Evolutionary conservation across 2,113 vertebrate species (phyloP).

Genomic region (Silurus meridionalis): DNA sequence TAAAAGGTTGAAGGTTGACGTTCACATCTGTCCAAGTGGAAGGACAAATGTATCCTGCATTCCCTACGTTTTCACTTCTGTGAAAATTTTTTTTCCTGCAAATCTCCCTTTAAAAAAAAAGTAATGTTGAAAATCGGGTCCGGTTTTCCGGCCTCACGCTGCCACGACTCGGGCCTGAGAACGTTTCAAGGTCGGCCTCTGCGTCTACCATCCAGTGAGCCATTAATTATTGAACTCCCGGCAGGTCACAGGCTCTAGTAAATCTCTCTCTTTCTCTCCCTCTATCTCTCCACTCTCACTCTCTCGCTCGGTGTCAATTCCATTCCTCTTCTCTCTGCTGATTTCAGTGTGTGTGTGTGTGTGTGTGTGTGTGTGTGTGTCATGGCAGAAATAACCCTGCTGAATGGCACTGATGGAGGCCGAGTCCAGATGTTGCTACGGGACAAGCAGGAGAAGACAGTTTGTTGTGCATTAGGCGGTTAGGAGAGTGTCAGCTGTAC

Average conservation of each 20-base stretch:
- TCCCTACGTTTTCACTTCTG: not conserved
- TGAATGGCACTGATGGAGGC: not conserved
- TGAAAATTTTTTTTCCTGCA: not conserved
- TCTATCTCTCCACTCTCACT: slow-evolving; percentile 45
- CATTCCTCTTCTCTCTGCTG: slow-evolving; percentile 12
- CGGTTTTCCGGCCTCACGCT: slow-evolving; percentile 60
- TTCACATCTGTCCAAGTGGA: not conserved
- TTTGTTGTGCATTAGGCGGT: not conserved
- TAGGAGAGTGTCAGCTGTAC: not conserved
- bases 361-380: not conserved
- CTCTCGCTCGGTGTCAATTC: not conserved
- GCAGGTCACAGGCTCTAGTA: slow-evolving; percentile 38
- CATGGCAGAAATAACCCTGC: not conserved
- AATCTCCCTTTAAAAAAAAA: not conserved
- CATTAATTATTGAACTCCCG: slow-evolving; percentile 72
- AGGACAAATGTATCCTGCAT: not conserved
- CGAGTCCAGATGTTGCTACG: not conserved
- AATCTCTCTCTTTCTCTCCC: slow-evolving; percentile 15
- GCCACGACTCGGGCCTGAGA: slow-evolving; percentile 53
- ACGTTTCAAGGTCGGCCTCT: slow-evolving; percentile 67
- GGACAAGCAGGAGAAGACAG: not conserved
- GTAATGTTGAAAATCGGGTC: slow-evolving; percentile 40
- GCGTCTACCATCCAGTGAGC: slow-evolving; percentile 55
- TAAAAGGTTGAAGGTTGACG: not conserved
- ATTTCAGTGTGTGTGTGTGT: not conserved